Evolutionary conservation across 2,113 vertebrate genomes (phyloP), one percentile per base, ranked within the genome.

Genomic region (Gnathonemus longibarbis): DNA sequence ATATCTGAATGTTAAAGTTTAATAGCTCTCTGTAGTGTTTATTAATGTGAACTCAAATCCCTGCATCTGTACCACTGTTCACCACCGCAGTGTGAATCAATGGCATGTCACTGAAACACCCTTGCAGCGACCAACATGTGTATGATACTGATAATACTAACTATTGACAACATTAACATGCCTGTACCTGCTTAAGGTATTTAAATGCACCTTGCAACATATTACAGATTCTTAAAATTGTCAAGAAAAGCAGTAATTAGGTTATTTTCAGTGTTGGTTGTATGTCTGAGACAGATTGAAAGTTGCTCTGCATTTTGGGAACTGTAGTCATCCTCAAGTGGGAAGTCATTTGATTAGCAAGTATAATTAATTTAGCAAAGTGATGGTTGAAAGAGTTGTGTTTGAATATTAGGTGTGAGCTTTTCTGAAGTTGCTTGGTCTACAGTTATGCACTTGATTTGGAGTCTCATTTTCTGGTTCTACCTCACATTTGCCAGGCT

Each of bases 401-500:
- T 39, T 39, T n/a, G 83, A 89, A 87, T 74, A 53, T 84, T 89
- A 4, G 8, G 31, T 31, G 53, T 89, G 24, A 58, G 46, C 15
- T 83, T 42, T 62, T 84, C n/a, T 66, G 31, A 11, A 31, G 11
- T 89, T 17, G 10, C 83, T 87, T n/a, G 84, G 46, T 91, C 90
- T 46, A 88, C 74, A 77, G 74, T 87, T 85, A 27, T 39, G 45
- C 89, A 62, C 86, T 77, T 89, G 49, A 89, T 85, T 50, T 39
- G 24, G n/a, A 56, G 90, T 87, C 90, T 42, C 17, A 56, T 92
- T 80, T 89, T 91, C 85, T 92, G 89, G 88, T 90, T 89, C 93
- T 94, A 93, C 94, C 94, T 95, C 92, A 92, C 91, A 89, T 89
- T 92, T 87, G 4, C 39, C 88, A 48, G 88, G 85, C 89, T 93